Evolutionary conservation across 2,113 vertebrate species (phyloP).

Genomic region (Actenoides hombroni): DNA sequence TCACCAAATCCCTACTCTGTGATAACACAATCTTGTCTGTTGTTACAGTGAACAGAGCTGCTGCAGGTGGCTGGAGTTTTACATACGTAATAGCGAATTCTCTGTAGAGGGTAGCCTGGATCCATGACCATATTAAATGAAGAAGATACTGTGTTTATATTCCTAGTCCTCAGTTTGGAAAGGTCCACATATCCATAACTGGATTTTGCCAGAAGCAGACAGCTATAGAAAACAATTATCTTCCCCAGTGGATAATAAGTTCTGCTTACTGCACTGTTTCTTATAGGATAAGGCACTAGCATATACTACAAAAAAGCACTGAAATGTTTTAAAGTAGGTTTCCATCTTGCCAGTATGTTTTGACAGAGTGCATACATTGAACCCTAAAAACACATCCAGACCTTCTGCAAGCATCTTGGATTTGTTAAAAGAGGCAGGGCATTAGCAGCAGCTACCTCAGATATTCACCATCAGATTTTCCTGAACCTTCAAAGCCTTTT

Average conservation of each 20-base stretch:
- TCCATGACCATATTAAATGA: not conserved
- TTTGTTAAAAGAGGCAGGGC: not conserved
- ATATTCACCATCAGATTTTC: not conserved
- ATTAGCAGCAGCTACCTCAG: not conserved
- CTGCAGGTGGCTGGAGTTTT: not conserved
- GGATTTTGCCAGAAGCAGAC: not conserved
- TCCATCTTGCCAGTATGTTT: not conserved
- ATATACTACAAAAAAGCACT: not conserved
- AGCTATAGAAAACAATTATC: not conserved
- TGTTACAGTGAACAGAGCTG: not conserved
- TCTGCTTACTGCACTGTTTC: not conserved
- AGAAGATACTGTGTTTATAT: not conserved
- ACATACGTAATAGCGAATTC: not conserved
- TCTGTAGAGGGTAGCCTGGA: not conserved
- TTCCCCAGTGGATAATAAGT: not conserved
- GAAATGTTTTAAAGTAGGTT: not conserved
- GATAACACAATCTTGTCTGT: not conserved
- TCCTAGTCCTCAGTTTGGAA: not conserved
- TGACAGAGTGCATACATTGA: fast-evolving
- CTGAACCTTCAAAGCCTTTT: not conserved
- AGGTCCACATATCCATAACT: not conserved
- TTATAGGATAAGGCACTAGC: not conserved
- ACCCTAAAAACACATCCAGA: not conserved
- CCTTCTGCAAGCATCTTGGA: not conserved
- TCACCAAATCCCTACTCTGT: not conserved